Base-by-base conservation (phyloP, 2,888 invertebrate species). In the Euphydryas editha region DNA sequence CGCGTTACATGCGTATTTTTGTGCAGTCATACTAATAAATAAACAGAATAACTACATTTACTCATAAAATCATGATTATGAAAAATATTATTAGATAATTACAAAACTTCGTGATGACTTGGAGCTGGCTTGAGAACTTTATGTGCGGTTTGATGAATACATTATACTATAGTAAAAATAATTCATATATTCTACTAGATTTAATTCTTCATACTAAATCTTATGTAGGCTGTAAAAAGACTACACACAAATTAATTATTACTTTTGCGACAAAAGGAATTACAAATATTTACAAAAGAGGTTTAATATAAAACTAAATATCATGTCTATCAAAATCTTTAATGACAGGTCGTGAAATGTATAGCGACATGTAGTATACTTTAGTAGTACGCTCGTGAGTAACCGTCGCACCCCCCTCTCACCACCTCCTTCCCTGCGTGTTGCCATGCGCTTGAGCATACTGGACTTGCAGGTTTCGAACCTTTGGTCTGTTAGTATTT, bases 1-100 rank as follows among this genome's bases (percentile, higher is more conserved):
- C 56, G 57, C 60, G 20, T 49, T 47, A 49, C 70, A 84, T 86
- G 82, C 71, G 84, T 75, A 76, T 73, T 78, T 79, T 79, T 81
- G 72, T 77, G 69, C 51, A 51, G 21, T 51, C 51, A 24, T 51
- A 51, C 18, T n/a, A 24, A 30, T 51, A 47, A 15, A 47, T 5
- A 47, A 21, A 21, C 11, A 47, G 5, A 21, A 21, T 39, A 39
- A 30, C 15, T 11, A 13, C 39, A 39, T 39, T 39, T 39, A 39
- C 15, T 39, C 30, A 30, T 8, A 30, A 30, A 30, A 30, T 30
- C 30, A 8, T 30, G 8, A 30, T 30, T 30, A 3, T 30, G 30
- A 30, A 7, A 8, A 30, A 30, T 8, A 30, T 4, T 2, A 30
- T 30, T 30, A 30, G 30, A 30, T 30, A n/a, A n/a, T n/a, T n/a